Percentiles rank a stretch among this genome's conserved stretches.
Conservation (phyloP, 1,140 invertebrate genomes). For the Muscidifurax raptorellus region DNA sequence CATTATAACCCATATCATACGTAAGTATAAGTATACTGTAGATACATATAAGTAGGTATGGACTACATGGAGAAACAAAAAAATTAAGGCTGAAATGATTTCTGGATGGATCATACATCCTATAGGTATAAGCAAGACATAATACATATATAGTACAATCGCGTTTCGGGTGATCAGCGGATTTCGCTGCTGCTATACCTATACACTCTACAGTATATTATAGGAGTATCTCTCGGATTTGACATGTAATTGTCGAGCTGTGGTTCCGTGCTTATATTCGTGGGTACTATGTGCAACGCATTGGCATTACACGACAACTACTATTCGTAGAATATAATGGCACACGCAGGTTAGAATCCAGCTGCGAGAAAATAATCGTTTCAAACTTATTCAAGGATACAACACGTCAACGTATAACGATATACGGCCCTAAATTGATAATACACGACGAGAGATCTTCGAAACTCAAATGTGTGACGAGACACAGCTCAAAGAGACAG, state of each 20-base stretch:
- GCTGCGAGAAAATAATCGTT: not conserved
- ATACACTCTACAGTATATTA: not conserved
- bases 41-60: too few relatives aligned
- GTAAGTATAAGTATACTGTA: too few relatives aligned
- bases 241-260: slow-evolving; percentile 21
- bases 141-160: not conserved
- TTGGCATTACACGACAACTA: not conserved
- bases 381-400: too few relatives aligned
- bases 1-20: too few relatives aligned
- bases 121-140: too few relatives aligned
- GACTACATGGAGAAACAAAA: too few relatives aligned
- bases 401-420: not conserved
- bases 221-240: not conserved
- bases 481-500: slow-evolving; percentile 12
- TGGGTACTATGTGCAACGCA: slow-evolving; percentile 5
- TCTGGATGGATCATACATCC: too few relatives aligned
- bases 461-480: slow-evolving; percentile 25
- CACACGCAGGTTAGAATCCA: slow-evolving; percentile 31
- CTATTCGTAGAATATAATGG: slow-evolving; percentile 3
- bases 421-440: slow-evolving; percentile 6
- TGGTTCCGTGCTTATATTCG: not conserved
- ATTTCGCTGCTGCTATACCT: slow-evolving; percentile 6
- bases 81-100: too few relatives aligned
- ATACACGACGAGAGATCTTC: not conserved
- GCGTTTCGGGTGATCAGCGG: slow-evolving; percentile 22